These are phyloP conservation scores for Patella depressa DNA, from an alignment of 2,888 invertebrate genomes.

Conservation along the genomic window DNA sequence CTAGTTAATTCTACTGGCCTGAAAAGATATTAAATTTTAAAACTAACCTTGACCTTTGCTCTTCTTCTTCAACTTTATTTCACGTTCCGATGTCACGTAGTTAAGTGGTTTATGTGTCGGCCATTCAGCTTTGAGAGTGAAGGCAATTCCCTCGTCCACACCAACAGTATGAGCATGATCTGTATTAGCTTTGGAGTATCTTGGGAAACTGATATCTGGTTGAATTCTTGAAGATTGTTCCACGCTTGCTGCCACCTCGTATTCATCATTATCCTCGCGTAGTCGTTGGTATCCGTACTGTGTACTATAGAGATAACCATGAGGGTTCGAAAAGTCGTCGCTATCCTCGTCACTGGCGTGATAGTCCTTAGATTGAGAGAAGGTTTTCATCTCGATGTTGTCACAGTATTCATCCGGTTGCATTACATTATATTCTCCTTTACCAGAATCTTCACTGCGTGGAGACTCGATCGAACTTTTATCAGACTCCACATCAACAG, in stretches of 20 bases:
- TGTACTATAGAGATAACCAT: conserved; percentile 13
- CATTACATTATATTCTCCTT: conserved; percentile 28
- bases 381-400: conserved; percentile 47
- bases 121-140: conserved; percentile 23
- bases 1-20: too few species aligned
- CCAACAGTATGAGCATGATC: too few species aligned
- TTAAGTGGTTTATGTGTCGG: too few species aligned
- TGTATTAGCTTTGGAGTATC: too few species aligned
- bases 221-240: conserved; percentile 4
- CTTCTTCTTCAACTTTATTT: too few species aligned
- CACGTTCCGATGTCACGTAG: too few species aligned
- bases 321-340: conserved; percentile 16
- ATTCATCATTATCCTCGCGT: conserved; percentile 8
- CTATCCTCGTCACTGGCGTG: background rate
- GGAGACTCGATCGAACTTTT: conserved; percentile 55
- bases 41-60: too few species aligned
- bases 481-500: conserved; percentile 51
- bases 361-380: conserved; percentile 19
- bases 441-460: conserved; percentile 49
- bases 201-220: too few species aligned
- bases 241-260: background rate
- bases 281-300: background rate
- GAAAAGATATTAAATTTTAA: too few species aligned
- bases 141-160: conserved; percentile 43
- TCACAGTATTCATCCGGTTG: conserved; percentile 26